phyloP scores from a whole-genome alignment of 1,140 invertebrate species.

The Branchinecta lynchi region DNA sequence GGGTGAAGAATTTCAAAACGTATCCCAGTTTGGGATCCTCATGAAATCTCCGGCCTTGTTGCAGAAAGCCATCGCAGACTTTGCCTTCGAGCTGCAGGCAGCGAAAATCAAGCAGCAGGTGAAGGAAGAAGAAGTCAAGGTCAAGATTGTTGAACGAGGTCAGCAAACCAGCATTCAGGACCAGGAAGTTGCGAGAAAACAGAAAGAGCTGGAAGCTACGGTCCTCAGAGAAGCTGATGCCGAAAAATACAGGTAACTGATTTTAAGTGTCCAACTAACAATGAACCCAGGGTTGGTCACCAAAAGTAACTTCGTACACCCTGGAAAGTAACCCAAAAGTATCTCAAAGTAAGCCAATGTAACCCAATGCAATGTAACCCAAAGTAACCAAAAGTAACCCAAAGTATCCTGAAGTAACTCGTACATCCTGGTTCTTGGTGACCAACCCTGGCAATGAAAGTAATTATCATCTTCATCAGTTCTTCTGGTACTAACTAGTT shows the following conservation, averaged over 20 bases:
- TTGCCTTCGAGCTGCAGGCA: conserved; percentile 84
- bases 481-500: no score
- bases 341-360: no score
- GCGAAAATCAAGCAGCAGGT: conserved; percentile 91
- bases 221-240: conserved; percentile 81
- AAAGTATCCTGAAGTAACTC: no score
- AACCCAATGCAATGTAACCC: no score
- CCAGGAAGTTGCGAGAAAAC: conserved; percentile 50
- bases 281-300: background rate
- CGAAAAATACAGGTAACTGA: conserved; percentile 56
- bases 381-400: no score
- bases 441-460: no score
- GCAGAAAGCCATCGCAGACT: conserved; percentile 76
- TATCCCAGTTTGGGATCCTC: no score
- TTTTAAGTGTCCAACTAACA: conserved; percentile 9
- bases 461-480: background rate
- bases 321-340: no score
- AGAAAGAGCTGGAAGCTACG: conserved; percentile 77
- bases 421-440: no score
- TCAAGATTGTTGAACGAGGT: conserved; percentile 76
- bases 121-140: conserved; percentile 93
- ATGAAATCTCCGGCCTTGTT: conserved; percentile 19
- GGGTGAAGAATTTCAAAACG: no score
- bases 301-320: no score
- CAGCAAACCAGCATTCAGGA: conserved; percentile 83